Evolutionary conservation across 1,140 invertebrate species (phyloP), one percentile per base, ranked within the genome.

Genomic region (Agraylea sexmaculata): DNA sequence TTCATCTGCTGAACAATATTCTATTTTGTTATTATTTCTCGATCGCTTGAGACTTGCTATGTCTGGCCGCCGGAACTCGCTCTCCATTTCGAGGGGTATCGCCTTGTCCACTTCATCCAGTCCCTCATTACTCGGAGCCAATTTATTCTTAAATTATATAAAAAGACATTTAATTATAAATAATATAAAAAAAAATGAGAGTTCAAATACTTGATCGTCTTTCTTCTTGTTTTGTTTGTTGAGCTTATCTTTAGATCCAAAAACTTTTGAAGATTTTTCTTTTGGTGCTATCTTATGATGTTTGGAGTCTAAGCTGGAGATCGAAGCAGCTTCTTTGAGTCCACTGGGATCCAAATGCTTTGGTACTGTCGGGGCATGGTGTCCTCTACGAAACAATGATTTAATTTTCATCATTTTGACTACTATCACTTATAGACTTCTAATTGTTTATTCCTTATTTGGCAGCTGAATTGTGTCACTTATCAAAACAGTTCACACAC

Each of bases 341-440:
- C 36, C 55, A 13, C 54, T 23, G 20, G 18, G 35, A 6, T 40
- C 40, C 53, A 62, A 56, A 53, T 61, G 59, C 45, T 62, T 52
- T 55, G 43, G 59, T 57, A 58, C 62, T 70, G 60, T 43, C 52
- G 71, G 60, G 59, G 53, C 52, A 55, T 62, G 55, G 54, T 64
- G 70, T 54, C 77, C 77, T 74, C 78, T 79, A 69, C 78, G 78
- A 68, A 82, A 82, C 57, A 82, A 71, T 55, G 78, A 81, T 74
- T 81, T 81, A 60, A 82, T 77, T 72, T 81, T 82, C 74, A 82
- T 81, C 78, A 80, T 80, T 66, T 71, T 74, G 66, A 58, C 57
- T 10, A 12, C 31, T 12, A 13, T 10, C 16, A n/a, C n/a, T n/a
- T n/a, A n/a, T n/a, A n/a, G n/a, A n/a, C n/a, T n/a, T n/a, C n/a